Base-by-base conservation (phyloP, 2,888 invertebrate genomes). In the Branchellion lobata region DNA sequence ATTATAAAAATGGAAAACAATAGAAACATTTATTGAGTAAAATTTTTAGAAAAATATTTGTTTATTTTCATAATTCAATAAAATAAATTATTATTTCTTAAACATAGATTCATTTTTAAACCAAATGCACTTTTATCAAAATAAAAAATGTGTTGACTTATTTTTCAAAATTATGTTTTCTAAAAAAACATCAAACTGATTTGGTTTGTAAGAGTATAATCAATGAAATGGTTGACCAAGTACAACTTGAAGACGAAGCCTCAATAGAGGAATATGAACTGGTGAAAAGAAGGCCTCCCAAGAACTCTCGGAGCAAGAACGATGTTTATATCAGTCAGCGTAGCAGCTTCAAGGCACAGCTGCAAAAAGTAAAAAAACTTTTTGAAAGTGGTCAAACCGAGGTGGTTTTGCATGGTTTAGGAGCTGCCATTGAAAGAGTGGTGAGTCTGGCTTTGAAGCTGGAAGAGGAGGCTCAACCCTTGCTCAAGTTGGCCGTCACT, bases 211-310 rank as follows among this genome's bases (percentile, higher is more conserved):
- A n/a, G n/a, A n/a, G n/a, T n/a, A n/a, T n/a, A n/a, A n/a, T 40
- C 40, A 40, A 40, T 40, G 40, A 40, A 40, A 40, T 40, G 40
- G 14, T 5, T 40, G 40, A 40, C 40, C 5, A 40, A 40, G 14
- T 8, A 8, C 14, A 40, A 40, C 40, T 40, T 14, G 5, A 14
- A 40, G 40, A 40, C 40, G 40, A 57, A 14, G 61, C 5, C 5
- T 57, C 24, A 24, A n/a, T 57, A 14, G 61, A 57, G 3, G 61
- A 57, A n/a, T 57, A 57, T 57, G 61, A 57, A n/a, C 61, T 57
- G n/a, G 61, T 57, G 5, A 57, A 57, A 57, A 57, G 61, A 57
- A 18, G 5, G 8, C 61, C 61, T 57, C 21, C 21, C 21, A 57
- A 57, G 61, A 14, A 14, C 21, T 57, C 8, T 18, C 61, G n/a